Percentiles rank a stretch among this genome's conserved stretches.
These are phyloP conservation scores for Heliconius ethilla DNA, from an alignment of 2,888 invertebrate genomes.

Conservation along the genomic window DNA sequence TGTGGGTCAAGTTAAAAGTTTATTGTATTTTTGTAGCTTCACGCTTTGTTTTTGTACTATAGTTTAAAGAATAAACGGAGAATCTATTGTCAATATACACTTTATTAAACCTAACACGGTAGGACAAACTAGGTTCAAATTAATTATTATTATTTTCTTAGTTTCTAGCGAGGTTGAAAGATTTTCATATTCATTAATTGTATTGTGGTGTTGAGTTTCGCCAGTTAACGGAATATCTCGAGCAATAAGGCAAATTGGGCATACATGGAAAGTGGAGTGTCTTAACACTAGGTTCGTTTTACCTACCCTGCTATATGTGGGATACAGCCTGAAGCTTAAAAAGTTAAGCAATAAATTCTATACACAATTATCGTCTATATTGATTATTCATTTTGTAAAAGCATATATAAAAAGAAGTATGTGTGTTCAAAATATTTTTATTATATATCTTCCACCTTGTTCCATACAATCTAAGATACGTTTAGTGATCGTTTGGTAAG, in stretches of 20 bases:
- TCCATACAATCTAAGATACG: slow-evolving; percentile 46
- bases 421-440: background rate
- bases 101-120: too few species aligned
- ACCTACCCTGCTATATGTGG: too few species aligned
- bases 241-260: too few species aligned
- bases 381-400: background rate
- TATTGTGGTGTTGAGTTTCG: background rate
- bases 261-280: too few species aligned
- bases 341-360: too few species aligned
- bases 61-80: too few species aligned
- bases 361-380: too few species aligned
- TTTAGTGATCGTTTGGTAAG: slow-evolving; percentile 53
- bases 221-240: background rate
- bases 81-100: too few species aligned
- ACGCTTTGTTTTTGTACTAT: background rate
- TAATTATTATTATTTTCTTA: background rate
- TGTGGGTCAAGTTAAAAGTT: slow-evolving; percentile 40
- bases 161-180: background rate
- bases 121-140: too few species aligned
- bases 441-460: slow-evolving; percentile 45
- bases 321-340: too few species aligned
- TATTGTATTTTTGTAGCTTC: background rate
- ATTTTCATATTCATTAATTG: background rate
- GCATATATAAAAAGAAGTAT: background rate
- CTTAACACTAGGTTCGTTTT: too few species aligned